Percentiles rank a stretch among this genome's conserved stretches.
phyloP scores from a whole-genome alignment of 1,140 invertebrate genomes.

The Anastrepha obliqua region DNA sequence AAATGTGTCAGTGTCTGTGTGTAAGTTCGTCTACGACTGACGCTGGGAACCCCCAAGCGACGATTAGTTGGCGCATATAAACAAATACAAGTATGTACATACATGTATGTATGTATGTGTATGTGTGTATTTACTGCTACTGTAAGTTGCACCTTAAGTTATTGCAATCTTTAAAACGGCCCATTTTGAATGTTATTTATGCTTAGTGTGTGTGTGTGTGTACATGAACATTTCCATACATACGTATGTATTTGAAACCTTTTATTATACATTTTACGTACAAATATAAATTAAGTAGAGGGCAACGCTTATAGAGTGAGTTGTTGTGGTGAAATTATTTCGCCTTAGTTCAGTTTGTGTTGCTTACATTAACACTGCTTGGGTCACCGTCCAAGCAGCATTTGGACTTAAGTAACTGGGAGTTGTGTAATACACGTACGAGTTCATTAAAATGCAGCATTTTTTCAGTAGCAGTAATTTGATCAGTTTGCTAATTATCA shows the following conservation, averaged over 20 bases:
- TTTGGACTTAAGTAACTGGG: background rate
- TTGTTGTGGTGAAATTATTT: constrained; percentile 23
- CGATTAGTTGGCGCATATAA: background rate
- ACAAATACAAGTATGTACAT: background rate
- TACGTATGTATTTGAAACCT: background rate
- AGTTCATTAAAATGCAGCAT: background rate
- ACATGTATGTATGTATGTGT: background rate
- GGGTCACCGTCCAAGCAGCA: background rate
- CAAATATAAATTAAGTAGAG: background rate
- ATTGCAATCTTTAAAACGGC: background rate
- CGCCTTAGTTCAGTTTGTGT: background rate
- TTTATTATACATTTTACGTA: background rate
- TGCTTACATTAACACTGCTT: background rate
- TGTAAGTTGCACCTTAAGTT: constrained; percentile 1
- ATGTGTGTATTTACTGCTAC: background rate
- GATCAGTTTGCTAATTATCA: background rate
- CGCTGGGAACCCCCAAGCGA: constrained; percentile 8
- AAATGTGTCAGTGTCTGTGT: too few relatives aligned
- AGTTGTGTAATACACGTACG: background rate
- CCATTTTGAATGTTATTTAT: background rate
- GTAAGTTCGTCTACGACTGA: background rate
- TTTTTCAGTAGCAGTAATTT: background rate
- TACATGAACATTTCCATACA: background rate
- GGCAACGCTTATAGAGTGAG: background rate
- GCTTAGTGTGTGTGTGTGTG: too few relatives aligned